A percentile compares a stretch with the other conserved stretches of the same genome.
phyloP scores from a whole-genome alignment of 2,888 invertebrate species.

The Drosophila ezoana region DNA sequence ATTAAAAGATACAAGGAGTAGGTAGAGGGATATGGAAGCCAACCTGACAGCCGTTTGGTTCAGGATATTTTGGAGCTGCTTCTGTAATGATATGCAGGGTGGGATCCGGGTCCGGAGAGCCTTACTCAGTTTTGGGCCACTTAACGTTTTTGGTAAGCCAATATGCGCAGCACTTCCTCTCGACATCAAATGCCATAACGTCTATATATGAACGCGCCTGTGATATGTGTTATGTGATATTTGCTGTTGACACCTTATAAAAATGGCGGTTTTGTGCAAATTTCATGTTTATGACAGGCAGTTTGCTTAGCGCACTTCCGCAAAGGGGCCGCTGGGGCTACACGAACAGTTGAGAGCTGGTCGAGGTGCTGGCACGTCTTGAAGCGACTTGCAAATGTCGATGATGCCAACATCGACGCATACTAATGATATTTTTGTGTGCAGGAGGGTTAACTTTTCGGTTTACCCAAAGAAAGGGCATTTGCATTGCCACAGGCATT shows the following conservation, averaged over 20 bases:
- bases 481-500: constrained; percentile 5
- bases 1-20: constrained; percentile 67
- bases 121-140: constrained; percentile 36
- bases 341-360: constrained; percentile 4
- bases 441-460: background rate
- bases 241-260: constrained; percentile 78
- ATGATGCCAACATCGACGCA: constrained; percentile 60
- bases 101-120: background rate
- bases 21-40: background rate
- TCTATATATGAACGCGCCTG: constrained; percentile 45
- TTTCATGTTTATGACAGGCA: constrained; percentile 79
- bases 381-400: constrained; percentile 38
- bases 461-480: constrained; percentile 5
- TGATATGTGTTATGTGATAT: constrained; percentile 53
- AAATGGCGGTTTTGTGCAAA: constrained; percentile 80
- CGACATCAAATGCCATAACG: constrained; percentile 69
- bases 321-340: constrained; percentile 1
- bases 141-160: constrained; percentile 70
- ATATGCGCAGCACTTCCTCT: constrained; percentile 62
- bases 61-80: constrained; percentile 20
- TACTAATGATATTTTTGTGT: constrained; percentile 64
- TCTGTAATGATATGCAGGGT: constrained; percentile 64
- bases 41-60: constrained; percentile 20
- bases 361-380: constrained; percentile 21
- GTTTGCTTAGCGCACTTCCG: constrained; percentile 62